Conservation (phyloP, 2,113 vertebrate genomes). For the Oriolus oriolus region DNA sequence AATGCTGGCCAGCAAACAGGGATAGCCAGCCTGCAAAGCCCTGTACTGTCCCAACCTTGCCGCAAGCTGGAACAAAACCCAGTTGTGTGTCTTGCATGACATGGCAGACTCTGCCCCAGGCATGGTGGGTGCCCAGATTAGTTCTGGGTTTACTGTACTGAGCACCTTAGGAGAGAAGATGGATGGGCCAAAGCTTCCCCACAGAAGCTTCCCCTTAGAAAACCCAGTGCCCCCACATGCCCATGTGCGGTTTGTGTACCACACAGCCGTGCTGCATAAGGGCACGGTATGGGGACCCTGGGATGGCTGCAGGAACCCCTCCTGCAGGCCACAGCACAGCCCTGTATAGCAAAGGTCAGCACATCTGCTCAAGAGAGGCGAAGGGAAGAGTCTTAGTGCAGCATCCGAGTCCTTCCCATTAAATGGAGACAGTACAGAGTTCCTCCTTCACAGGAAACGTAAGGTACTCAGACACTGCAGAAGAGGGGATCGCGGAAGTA, state of each 20-base stretch:
- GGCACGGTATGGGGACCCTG: rapidly evolving
- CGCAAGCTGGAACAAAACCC: neutral
- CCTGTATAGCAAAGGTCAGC: neutral
- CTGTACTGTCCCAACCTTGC: neutral
- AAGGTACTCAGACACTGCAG: neutral
- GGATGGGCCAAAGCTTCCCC: neutral
- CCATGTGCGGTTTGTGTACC: rapidly evolving
- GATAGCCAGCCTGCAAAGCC: neutral
- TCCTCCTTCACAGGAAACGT: neutral
- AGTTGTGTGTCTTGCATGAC: neutral
- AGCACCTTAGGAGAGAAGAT: neutral
- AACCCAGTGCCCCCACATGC: rapidly evolving
- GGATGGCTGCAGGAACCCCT: neutral
- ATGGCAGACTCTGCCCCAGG: neutral
- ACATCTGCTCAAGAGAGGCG: rapidly evolving
- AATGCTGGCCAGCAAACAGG: neutral
- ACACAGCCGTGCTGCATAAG: rapidly evolving
- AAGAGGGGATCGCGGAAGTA: rapidly evolving
- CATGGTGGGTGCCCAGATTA: rapidly evolving
- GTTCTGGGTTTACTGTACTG: neutral
- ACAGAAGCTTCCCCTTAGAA: neutral
- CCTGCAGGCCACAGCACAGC: neutral
- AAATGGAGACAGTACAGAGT: neutral
- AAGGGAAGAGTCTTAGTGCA: rapidly evolving
- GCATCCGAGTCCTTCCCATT: neutral